Base-by-base conservation (phyloP, 2,113 vertebrate genomes). In the Bufo bufo region DNA sequence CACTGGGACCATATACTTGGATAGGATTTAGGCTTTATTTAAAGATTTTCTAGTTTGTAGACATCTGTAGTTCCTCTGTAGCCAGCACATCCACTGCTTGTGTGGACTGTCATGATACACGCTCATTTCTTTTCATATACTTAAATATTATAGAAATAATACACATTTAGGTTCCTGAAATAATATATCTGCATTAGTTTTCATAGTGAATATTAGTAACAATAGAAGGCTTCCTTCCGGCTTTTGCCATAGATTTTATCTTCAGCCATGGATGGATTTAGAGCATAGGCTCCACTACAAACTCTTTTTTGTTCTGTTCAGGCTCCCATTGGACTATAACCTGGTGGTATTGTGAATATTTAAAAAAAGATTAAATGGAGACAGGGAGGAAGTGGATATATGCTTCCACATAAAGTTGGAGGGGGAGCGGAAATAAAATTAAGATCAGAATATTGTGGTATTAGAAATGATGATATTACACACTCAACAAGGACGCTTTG, bases 1-100 rank as follows among this genome's bases (percentile, higher is more conserved):
- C 61, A 49, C 59, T 63, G 59, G 58, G 59, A 82, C 80, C 45
- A 82, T 82, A 81, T 33, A 81, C 56, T 82, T 82, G 56, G 81
- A 82, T 20, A 82, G 43, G 61, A 49, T 82, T 82, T 82, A 43
- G 45, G 8, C 19, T 19, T 82, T 16, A 59, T 9, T 63, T 56
- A 82, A 59, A 20, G 58, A 63, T 47, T 82, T 82, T 63, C 13
- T 8, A 19, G 6, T 77, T 49, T 77, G 43, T 49, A 20, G 49
- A 19, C 49, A n/a, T 52, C 19, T 17, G 20, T 19, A 11, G 75
- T n/a, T 78, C 49, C 52, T 50, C 47, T 77, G 47, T 2, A 77
- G 16, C 75, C 45, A 50, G 75, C 75, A 52, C 75, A 20, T 77
- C 13, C 71, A 33, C 2, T 20, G 45, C 47, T 50, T 77, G 49